phyloP scores from a whole-genome alignment of 2,797 vertebrate species.

The Taeniopygia guttata region DNA sequence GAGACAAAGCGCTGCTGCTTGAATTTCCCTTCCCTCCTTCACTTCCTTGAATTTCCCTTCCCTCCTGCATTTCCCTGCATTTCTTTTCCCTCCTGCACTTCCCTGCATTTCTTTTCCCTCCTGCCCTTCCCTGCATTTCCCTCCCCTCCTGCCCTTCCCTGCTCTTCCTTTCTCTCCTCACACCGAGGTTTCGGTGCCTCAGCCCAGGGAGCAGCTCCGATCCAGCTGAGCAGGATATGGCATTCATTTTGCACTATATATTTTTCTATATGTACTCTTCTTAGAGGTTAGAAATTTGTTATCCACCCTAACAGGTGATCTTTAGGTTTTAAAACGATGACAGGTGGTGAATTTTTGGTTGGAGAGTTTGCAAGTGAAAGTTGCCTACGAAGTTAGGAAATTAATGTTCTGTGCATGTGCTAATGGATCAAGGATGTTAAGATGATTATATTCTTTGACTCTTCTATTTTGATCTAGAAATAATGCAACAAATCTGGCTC shows the following conservation, averaged over 20 bases:
- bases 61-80: too few species aligned
- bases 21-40: neutral
- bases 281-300: neutral
- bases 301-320: neutral
- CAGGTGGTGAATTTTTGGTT: neutral
- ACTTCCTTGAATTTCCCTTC: neutral
- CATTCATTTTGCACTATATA: neutral
- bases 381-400: neutral
- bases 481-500: neutral
- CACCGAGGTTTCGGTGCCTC: fast-evolving
- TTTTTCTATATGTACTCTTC: neutral
- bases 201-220: neutral
- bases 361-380: neutral
- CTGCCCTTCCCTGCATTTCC: too few species aligned
- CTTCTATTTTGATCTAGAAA: neutral
- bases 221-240: neutral
- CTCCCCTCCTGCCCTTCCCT: too few species aligned
- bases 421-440: neutral
- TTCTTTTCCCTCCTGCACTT: too few species aligned
- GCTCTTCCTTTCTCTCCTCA: neutral
- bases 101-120: too few species aligned
- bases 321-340: neutral
- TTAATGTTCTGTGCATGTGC: neutral
- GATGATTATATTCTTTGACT: neutral
- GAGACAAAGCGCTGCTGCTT: neutral